Conservation (phyloP, 2,113 vertebrate genomes). For the Phylloscopus whistleri region DNA sequence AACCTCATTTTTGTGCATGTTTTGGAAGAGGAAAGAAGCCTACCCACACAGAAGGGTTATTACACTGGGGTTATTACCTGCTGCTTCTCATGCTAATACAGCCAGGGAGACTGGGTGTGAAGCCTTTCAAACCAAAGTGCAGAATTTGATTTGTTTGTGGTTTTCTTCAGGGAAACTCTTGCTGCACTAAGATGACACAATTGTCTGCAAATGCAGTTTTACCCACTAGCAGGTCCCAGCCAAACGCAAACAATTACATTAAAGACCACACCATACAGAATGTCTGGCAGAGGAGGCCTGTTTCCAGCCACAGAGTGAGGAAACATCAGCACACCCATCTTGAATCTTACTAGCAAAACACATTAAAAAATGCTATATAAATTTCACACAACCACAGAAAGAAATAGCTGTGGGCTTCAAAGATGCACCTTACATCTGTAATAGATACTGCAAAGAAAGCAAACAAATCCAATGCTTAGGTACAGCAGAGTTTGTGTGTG, state of each 20-base stretch:
- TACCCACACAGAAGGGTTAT: accelerated
- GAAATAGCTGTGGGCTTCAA: not conserved
- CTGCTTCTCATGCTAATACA: not conserved
- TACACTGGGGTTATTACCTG: accelerated
- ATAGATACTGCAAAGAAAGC: not conserved
- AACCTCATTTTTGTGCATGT: not conserved
- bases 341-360: not conserved
- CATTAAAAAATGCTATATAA: not conserved
- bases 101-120: accelerated
- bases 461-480: not conserved
- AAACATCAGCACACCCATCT: not conserved
- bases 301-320: not conserved
- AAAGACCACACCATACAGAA: not conserved
- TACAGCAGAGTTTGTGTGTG: not conserved
- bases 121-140: not conserved
- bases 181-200: not conserved
- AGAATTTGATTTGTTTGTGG: not conserved
- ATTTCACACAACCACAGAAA: not conserved
- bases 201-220: not conserved
- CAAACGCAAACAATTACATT: not conserved
- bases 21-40: not conserved
- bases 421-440: not conserved
- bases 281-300: not conserved
- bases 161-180: not conserved
- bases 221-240: not conserved